Base-by-base conservation (phyloP, 2,888 invertebrate species). In the Aphodius sticticus region DNA sequence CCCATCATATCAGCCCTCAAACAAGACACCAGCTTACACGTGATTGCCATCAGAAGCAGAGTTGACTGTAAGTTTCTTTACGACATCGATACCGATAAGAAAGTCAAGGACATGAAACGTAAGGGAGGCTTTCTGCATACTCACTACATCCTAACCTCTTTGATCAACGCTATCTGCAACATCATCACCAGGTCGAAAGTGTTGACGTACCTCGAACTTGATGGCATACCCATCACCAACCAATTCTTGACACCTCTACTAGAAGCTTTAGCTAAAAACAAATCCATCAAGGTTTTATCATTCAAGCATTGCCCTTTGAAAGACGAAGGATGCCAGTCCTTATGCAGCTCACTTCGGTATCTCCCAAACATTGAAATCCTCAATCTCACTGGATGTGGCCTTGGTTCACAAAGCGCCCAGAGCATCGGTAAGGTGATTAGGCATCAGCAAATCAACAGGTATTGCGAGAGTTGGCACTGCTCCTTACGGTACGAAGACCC, bases 401-500 rank as follows among this genome's bases (percentile, higher is more conserved):
- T 96, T 12, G 92, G 93, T 0, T 86, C 91, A 0, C 88, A 91
- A 38, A 94, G 95, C 16, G 95, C 94, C 0, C 89, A 91, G 0
- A 91, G 92, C 77, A 89, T 96, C 69, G 93, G 94, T 0, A 93
- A 94, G 82, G 90, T 94, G 85, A 90, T 95, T 69, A 94, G 93
- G 83, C 87, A 85, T 79, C 89, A 89, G 84, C 89, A 90, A 83
- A 88, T 89, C 70, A 89, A 93, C 79, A 92, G 96, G 78, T 95
- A 94, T 86, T 94, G 95, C 83, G 95, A 96, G 86, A 94, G 94
- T 81, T 96, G 96, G 96, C 93, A 94, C 82, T 93, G 94, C 84
- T 95, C 95, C 6, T 87, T 96, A 78, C 92, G 96, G n/a, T 96
- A 95, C 86, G 92, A 94, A 15, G 90, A 93, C 75, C 95, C 96